Base-by-base conservation (phyloP, 2,888 invertebrate species). In the Atherix ibis region DNA sequence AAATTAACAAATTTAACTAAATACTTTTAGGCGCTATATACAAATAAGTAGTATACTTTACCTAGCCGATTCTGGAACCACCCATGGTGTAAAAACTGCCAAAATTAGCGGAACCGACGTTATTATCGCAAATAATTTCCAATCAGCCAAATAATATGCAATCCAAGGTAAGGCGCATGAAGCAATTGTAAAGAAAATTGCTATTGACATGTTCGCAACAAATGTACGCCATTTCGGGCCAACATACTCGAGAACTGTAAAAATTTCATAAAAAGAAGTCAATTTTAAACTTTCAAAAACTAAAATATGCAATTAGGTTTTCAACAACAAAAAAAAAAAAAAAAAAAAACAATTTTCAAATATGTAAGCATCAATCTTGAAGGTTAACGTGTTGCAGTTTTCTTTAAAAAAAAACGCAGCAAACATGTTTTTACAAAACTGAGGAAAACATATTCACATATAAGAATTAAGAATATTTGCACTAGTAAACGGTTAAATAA, bases 151-250 rank as follows among this genome's bases (percentile, higher is more conserved):
- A 58, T 66, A 79, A 43, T 80, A 70, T 0, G 88, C 87, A 26
- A 88, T 76, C 85, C 87, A 87, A 1, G 88, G 88, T 33, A 89
- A 54, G 5, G 78, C 50, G 5, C 79, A 76, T 0, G 87, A 74
- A 2, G 84, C 85, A 31, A 76, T 62, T 0, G 87, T 85, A 64
- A 87, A 87, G 67, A 85, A 87, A 26, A 87, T 62, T 0, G 87
- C 87, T 31, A 88, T 87, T 0, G 85, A 85, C 80, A 88, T 83
- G 56, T 88, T 88, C 15, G 87, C 87, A 0, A 88, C 87, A 52
- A 87, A 82, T 0, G 87, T 87, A 10, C 88, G 68, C 78, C 85
- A 87, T 64, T 81, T 81, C 24, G 85, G 87, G 9, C 87, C 87
- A 4, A 87, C 85, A 59, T 87, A 87, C 54, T 88, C 87, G 41